phyloP scores from a whole-genome alignment of 2,888 invertebrate species.

The Lomographa bimaculata region DNA sequence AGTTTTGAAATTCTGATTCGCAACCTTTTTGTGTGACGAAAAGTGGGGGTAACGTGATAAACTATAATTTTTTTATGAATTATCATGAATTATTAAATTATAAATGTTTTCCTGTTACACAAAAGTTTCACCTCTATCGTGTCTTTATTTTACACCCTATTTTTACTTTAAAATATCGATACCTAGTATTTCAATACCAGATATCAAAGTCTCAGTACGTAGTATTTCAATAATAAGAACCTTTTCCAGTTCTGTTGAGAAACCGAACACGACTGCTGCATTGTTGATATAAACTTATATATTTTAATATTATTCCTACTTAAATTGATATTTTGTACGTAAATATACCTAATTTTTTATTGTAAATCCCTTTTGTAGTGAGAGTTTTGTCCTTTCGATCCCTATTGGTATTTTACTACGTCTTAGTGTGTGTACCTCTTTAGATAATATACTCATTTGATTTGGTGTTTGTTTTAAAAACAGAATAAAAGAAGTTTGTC shows the following conservation, averaged over 20 bases:
- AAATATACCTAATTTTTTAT: slow-evolving; percentile 6
- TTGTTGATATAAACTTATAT: slow-evolving; percentile 31
- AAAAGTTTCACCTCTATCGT: too few species aligned
- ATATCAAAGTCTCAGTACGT: too few species aligned
- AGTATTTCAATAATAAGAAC: slow-evolving; percentile 47
- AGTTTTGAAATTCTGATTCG: too few species aligned
- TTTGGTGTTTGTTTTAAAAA: slow-evolving; percentile 2
- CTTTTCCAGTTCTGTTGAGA: slow-evolving; percentile 37
- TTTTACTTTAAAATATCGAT: too few species aligned
- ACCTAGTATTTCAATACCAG: too few species aligned
- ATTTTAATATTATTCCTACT: slow-evolving; percentile 22
- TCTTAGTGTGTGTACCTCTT: slow-evolving; percentile 10
- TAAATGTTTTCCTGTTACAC: too few species aligned
- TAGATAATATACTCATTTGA: slow-evolving; percentile 8
- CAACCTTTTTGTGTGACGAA: too few species aligned
- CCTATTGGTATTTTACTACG: slow-evolving; percentile 18
- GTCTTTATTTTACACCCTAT: too few species aligned
- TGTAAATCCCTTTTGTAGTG: slow-evolving; percentile 16
- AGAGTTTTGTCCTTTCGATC: slow-evolving; percentile 13
- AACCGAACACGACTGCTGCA: slow-evolving; percentile 39
- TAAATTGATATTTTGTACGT: slow-evolving; percentile 10
- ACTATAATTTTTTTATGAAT: too few species aligned
- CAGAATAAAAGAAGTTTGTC: slow-evolving; percentile 2
- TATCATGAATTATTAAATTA: too few species aligned
- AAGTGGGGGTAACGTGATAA: too few species aligned